These are phyloP conservation scores for Pocillopora verrucosa DNA, from an alignment of 64 coral and sea anemone genomes.

Conservation along the genomic window DNA sequence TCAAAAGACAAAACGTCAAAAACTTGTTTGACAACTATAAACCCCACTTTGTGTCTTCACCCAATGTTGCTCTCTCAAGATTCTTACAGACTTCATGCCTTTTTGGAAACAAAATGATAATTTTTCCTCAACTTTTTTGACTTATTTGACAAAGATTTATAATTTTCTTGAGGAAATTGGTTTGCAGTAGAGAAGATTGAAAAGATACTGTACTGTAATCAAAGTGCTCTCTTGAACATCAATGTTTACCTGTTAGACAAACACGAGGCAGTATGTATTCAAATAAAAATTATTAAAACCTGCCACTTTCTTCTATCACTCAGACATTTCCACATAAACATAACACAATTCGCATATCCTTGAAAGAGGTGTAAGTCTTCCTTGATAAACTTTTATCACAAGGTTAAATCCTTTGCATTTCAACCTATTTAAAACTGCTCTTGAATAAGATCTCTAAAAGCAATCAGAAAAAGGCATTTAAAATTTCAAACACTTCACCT, in stretches of 20 bases:
- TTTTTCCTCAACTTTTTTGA: background rate
- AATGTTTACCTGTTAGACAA: constrained; percentile 14
- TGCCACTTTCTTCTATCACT: background rate
- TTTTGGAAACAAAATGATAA: background rate
- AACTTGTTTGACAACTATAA: background rate
- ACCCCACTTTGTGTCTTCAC: background rate
- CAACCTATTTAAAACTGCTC: too few species aligned
- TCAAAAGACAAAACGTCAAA: constrained; percentile 12
- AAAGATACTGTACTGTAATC: background rate
- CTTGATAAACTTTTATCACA: too few species aligned
- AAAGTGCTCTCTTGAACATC: background rate
- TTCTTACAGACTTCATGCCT: background rate
- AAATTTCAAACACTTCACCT: too few species aligned
- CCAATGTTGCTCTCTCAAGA: background rate
- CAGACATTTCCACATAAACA: background rate
- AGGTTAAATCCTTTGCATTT: too few species aligned
- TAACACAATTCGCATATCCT: background rate
- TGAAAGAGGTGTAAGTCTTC: background rate
- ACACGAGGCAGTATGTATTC: background rate
- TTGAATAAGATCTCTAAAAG: too few species aligned
- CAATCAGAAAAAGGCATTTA: too few species aligned
- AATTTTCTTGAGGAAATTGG: too few species aligned
- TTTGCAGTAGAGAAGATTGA: too few species aligned
- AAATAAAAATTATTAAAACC: background rate
- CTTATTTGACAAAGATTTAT: too few species aligned